These are phyloP conservation scores for Enteromius mattozi DNA, from an alignment of 2,797 vertebrate genomes.

Conservation along the genomic window DNA sequence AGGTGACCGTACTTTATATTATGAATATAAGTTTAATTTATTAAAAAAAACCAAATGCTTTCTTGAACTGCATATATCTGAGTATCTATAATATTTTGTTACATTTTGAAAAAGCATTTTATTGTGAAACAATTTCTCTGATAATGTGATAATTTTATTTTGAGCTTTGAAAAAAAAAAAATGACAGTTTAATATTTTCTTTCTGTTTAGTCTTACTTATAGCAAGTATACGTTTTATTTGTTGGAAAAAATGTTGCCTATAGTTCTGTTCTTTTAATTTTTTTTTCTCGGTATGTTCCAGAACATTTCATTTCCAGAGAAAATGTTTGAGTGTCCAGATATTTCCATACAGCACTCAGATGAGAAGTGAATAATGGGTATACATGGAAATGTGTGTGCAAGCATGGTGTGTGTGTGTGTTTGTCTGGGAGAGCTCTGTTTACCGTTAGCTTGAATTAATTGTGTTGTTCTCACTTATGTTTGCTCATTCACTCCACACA, in stretches of 20 bases:
- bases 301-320: conserved; percentile 12
- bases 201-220: conserved; percentile 4
- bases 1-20: not conserved
- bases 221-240: not conserved
- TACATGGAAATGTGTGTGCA: conserved; percentile 25
- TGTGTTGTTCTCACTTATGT: conserved; percentile 20
- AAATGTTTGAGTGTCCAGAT: conserved; percentile 37
- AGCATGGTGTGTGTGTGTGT: conserved; percentile 56
- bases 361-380: conserved; percentile 31
- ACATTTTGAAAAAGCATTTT: not conserved
- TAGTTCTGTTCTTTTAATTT: not conserved
- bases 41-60: too few species aligned
- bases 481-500: conserved; percentile 39
- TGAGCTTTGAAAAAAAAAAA: not conserved
- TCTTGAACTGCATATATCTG: too few species aligned
- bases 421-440: conserved; percentile 51
- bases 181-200: not conserved
- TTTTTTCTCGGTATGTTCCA: not conserved
- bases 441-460: conserved; percentile 43
- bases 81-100: too few species aligned
- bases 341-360: conserved; percentile 13
- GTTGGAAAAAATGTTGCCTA: not conserved
- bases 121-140: too few species aligned
- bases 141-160: not conserved
- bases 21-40: too few species aligned